Evolutionary conservation across 2,888 invertebrate genomes (phyloP).

Genomic region (Dolichopus griseipennis): DNA sequence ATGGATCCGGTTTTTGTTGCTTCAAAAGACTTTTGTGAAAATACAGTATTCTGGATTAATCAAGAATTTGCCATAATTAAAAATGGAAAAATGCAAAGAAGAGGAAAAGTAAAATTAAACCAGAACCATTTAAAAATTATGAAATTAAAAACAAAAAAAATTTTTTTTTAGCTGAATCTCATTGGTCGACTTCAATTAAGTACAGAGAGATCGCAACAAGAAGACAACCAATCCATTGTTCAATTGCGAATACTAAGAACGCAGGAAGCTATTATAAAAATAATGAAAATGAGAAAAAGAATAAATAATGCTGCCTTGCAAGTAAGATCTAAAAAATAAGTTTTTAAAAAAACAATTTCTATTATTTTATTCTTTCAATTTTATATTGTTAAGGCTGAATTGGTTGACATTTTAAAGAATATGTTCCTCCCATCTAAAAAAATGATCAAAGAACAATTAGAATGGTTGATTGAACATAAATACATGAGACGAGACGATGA

Average conservation of each 20-base stretch:
- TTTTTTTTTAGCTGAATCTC: conserved; percentile 61
- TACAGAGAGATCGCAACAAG: conserved; percentile 89
- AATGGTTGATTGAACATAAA: conserved; percentile 98
- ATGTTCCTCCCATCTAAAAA: conserved; percentile 99
- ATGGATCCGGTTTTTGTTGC: conserved; percentile 73
- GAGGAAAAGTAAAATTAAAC: conserved; percentile 62
- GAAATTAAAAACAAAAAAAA: background rate
- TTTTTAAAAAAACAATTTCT: conserved; percentile 8
- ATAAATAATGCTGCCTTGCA: conserved; percentile 91
- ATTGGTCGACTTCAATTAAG: conserved; percentile 92
- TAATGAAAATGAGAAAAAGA: conserved; percentile 94
- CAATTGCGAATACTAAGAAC: conserved; percentile 87
- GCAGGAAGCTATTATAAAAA: conserved; percentile 98
- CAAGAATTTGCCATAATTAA: conserved; percentile 93
- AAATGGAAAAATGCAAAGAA: conserved; percentile 86
- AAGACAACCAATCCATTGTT: conserved; percentile 97
- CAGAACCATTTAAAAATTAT: background rate
- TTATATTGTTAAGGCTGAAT: conserved; percentile 57
- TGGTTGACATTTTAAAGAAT: conserved; percentile 95
- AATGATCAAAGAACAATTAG: conserved; percentile 98
- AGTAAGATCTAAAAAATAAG: conserved; percentile 43
- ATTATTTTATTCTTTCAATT: conserved; percentile 1
- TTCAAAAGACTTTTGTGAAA: conserved; percentile 89
- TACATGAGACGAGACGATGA: conserved; percentile 95
- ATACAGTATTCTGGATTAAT: conserved; percentile 92